These are phyloP conservation scores for Forbesichthys papilliferus DNA, from an alignment of 2,113 vertebrate species.

Conservation along the genomic window DNA sequence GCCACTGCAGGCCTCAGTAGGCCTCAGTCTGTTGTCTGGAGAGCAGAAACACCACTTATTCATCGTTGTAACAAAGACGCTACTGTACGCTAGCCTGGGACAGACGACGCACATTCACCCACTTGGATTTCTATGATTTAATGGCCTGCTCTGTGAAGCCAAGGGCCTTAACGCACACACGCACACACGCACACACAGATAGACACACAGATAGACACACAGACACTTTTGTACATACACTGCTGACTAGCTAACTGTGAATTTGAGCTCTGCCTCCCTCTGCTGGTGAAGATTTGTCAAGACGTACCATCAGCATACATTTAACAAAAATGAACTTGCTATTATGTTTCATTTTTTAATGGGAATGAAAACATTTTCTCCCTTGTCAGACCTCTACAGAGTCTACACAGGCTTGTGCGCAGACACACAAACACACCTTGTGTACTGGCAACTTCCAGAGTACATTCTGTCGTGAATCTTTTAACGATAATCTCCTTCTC, in stretches of 20 bases:
- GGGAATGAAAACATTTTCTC: too few relatives aligned
- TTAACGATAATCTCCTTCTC: neutral
- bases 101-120: constrained; percentile 17
- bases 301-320: neutral
- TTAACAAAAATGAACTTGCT: neutral
- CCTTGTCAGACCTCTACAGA: too few relatives aligned
- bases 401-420: too few relatives aligned
- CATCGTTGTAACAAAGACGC: constrained; percentile 44
- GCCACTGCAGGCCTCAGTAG: neutral
- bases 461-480: neutral
- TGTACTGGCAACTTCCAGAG: neutral
- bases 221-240: neutral
- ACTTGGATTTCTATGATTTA: constrained; percentile 26
- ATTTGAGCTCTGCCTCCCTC: constrained; percentile 63
- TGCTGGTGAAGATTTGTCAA: constrained; percentile 41
- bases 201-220: neutral
- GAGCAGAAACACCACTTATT: constrained; percentile 39
- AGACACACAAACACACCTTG: neutral
- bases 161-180: neutral
- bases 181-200: constrained; percentile 1
- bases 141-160: constrained; percentile 17
- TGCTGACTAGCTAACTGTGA: neutral
- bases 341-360: neutral
- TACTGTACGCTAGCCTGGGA: constrained; percentile 32
- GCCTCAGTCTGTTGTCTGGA: constrained; percentile 7